Conservation (phyloP, 2,113 vertebrate species). For the Phoenicopterus ruber region DNA sequence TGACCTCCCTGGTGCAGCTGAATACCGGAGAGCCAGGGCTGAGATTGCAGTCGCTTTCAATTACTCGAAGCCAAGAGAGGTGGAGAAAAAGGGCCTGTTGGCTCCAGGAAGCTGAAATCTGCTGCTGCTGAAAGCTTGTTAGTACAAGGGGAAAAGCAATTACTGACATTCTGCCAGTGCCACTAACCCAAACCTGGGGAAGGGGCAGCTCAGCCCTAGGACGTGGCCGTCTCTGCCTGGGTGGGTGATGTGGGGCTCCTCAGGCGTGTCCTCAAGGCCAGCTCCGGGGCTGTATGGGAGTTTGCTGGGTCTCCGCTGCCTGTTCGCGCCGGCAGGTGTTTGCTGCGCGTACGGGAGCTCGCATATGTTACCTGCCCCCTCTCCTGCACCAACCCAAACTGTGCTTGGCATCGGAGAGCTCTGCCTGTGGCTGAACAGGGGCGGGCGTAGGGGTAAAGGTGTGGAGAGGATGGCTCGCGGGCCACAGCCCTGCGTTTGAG, state of each 20-base stretch:
- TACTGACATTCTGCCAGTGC: conserved; percentile 57
- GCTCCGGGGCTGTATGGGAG: not conserved
- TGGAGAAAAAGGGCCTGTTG: conserved; percentile 68
- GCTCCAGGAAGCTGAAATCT: conserved; percentile 71
- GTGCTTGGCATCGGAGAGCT: not conserved
- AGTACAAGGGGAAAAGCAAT: conserved; percentile 74
- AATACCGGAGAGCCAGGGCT: conserved; percentile 66
- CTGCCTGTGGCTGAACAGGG: not conserved
- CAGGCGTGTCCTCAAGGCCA: not conserved
- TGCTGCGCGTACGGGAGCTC: not conserved
- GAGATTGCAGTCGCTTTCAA: conserved; percentile 77
- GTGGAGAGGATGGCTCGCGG: accelerated
- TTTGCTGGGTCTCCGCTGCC: not conserved
- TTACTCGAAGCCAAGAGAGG: conserved; percentile 69
- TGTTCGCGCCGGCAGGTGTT: not conserved
- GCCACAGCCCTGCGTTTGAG: not conserved
- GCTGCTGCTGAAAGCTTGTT: conserved; percentile 74
- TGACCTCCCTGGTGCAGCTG: conserved; percentile 71
- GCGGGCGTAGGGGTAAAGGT: too few relatives aligned
- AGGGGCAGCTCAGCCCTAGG: not conserved
- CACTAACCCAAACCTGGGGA: not conserved
- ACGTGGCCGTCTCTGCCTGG: not conserved
- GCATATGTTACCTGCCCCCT: not conserved
- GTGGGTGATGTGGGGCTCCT: not conserved
- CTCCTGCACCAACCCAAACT: not conserved